Evolutionary conservation across 1,140 invertebrate species (phyloP), one percentile per base, ranked within the genome.

Genomic region (Glomeris maerens): DNA sequence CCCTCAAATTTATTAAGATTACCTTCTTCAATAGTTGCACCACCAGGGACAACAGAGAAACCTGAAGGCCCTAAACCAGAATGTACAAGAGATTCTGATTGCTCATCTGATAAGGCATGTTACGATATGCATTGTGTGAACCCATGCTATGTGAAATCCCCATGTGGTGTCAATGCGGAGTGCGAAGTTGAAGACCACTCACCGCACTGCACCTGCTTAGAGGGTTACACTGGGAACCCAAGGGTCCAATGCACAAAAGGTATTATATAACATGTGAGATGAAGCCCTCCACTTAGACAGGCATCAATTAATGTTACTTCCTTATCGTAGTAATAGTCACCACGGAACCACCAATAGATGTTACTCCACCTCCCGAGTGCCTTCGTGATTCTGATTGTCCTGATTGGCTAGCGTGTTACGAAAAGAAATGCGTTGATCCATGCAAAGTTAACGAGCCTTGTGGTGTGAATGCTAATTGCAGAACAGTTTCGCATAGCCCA

Each of bases 331-430:
- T n/a, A n/a, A n/a, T n/a, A n/a, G n/a, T n/a, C n/a, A n/a, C n/a
- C n/a, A n/a, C n/a, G n/a, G n/a, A n/a, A n/a, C n/a, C n/a, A n/a
- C n/a, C n/a, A n/a, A n/a, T n/a, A n/a, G n/a, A n/a, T n/a, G 40
- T 42, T 27, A 50, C 49, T 29, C 14, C 29, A 42, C 46, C 50
- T 17, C 45, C 25, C 73, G 81, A 87, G 78, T 93, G 88, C 73
- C 80, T 80, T 69, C 81, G 78, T 67, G 84, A 92, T 75, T 75
- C 77, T 72, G 85, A 90, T 71, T 93, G 89, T 73, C 78, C 84
- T 53, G 79, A 81, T 70, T 84, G 90, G 69, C 84, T 86, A 73
- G 83, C 84, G 64, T 93, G 89, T 75, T 78, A 88, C 67, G 80
- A 59, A 40, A 75, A 77, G n/a, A n/a, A n/a, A n/a, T n/a, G n/a